A percentile compares a stretch with the other conserved stretches of the same genome.
phyloP scores from a whole-genome alignment of 2,888 invertebrate genomes.

The Smittia sp. region DNA sequence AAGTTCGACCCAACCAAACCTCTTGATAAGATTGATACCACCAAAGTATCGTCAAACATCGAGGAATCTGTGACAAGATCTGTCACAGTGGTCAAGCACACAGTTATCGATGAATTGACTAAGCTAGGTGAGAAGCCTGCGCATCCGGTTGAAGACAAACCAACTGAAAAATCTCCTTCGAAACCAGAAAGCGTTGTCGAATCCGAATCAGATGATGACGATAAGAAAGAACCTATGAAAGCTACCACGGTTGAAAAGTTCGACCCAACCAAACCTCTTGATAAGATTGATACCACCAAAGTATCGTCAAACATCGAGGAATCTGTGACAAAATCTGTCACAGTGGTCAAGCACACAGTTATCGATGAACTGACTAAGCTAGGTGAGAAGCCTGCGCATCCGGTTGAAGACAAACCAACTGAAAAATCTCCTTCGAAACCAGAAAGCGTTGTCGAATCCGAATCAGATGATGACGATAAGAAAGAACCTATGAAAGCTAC shows the following conservation, averaged over 20 bases:
- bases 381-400: no score
- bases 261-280: background rate
- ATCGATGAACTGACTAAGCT: no score
- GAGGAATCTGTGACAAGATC: background rate
- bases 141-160: slow-evolving; percentile 43
- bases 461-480: background rate
- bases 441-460: no score
- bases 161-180: slow-evolving; percentile 43
- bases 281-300: background rate
- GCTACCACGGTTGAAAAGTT: no score
- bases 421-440: no score
- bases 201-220: slow-evolving; percentile 1
- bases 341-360: background rate
- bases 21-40: slow-evolving; percentile 20
- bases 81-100: no score
- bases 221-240: slow-evolving; percentile 39
- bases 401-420: no score
- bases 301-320: background rate
- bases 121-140: background rate
- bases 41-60: background rate
- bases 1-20: background rate
- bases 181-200: slow-evolving; percentile 42
- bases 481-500: no score
- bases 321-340: slow-evolving; percentile 23
- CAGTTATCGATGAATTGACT: no score